phyloP scores from a whole-genome alignment of 2,888 invertebrate species.

The Alentia gelatinosa region DNA sequence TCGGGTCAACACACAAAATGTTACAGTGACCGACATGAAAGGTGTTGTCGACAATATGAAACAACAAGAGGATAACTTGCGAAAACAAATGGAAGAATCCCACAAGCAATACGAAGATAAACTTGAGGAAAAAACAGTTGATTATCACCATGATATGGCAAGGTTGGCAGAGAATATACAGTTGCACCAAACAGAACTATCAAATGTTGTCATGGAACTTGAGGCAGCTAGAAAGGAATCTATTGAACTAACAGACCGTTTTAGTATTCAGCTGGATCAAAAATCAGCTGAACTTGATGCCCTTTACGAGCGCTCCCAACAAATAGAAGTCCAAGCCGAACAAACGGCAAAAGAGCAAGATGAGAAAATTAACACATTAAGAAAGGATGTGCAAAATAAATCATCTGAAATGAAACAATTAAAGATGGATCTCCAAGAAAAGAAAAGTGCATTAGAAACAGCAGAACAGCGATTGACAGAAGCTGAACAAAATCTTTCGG shows the following conservation, averaged over 20 bases:
- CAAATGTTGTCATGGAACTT: neutral
- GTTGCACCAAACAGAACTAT: slow-evolving; percentile 6
- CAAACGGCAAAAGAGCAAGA: neutral
- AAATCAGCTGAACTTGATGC: neutral
- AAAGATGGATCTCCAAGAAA: slow-evolving; percentile 8
- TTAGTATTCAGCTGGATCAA: neutral
- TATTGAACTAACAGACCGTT: neutral
- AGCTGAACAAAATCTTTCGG: neutral
- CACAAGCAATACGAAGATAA: slow-evolving; percentile 15
- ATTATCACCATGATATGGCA: slow-evolving; percentile 8
- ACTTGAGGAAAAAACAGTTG: slow-evolving; percentile 15
- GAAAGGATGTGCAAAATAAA: slow-evolving; percentile 18
- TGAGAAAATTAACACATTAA: neutral
- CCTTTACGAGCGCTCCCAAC: slow-evolving; percentile 11
- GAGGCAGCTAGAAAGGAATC: slow-evolving; percentile 22
- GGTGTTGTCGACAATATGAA: neutral
- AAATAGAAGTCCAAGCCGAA: neutral
- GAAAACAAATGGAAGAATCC: neutral
- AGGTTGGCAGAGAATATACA: neutral
- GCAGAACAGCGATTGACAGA: slow-evolving; percentile 1
- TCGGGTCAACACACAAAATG: slow-evolving; percentile 1
- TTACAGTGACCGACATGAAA: neutral
- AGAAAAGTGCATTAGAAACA: slow-evolving; percentile 40
- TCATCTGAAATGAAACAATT: neutral
- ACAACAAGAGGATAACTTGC: neutral